phyloP scores from a whole-genome alignment of 1,140 invertebrate genomes.

The Heterodera carotae region DNA sequence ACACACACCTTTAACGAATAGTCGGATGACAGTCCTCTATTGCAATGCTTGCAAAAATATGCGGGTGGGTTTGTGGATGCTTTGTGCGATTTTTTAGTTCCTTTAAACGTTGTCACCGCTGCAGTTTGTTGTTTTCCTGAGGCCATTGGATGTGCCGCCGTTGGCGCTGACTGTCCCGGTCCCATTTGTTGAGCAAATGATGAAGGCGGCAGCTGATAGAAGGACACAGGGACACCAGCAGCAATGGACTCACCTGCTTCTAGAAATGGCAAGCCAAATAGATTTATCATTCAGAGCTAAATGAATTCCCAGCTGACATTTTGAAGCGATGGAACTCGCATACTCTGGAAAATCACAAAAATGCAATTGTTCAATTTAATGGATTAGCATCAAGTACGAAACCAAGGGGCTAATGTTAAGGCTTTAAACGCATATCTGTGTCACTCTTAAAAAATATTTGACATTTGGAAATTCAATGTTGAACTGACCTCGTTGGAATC shows the following conservation, averaged over 20 bases:
- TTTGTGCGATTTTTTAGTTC: neutral
- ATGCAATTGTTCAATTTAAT: too few species aligned
- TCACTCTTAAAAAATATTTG: too few species aligned
- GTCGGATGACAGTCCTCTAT: conserved; percentile 9
- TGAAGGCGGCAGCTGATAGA: neutral
- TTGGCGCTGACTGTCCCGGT: neutral
- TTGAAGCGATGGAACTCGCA: too few species aligned
- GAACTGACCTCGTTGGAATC: neutral
- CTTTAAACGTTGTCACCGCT: neutral
- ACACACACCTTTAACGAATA: conserved; percentile 17
- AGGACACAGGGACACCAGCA: neutral
- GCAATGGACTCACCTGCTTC: neutral
- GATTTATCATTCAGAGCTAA: too few species aligned
- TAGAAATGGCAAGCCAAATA: too few species aligned
- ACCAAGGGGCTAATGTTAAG: too few species aligned
- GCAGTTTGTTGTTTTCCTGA: neutral
- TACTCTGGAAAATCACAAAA: too few species aligned
- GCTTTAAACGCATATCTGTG: too few species aligned
- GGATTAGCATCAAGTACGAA: too few species aligned
- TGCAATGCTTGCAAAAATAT: conserved; percentile 16
- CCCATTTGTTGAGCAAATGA: conserved; percentile 11
- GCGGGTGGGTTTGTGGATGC: conserved; percentile 7
- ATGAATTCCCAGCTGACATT: too few species aligned
- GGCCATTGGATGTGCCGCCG: neutral
- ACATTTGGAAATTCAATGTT: too few species aligned